Conservation (phyloP, 2,113 vertebrate genomes). For the Lepus timidus region DNA sequence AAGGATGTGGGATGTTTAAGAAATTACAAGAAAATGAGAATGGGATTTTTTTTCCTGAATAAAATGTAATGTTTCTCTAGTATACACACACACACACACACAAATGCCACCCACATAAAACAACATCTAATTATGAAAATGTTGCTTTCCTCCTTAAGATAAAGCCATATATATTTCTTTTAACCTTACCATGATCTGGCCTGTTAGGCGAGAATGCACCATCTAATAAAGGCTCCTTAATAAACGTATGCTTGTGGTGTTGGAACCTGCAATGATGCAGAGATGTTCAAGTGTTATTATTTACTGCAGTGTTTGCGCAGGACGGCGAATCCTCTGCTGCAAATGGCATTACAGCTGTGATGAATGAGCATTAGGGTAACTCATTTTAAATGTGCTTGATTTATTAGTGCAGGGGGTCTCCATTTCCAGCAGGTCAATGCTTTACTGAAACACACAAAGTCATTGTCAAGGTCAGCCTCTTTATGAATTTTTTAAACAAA, state of each 20-base stretch:
- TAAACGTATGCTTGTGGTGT: conserved; percentile 96
- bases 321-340: conserved; percentile 95
- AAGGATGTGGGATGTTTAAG: conserved; percentile 65
- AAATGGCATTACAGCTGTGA: conserved; percentile 99
- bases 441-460: conserved; percentile 99
- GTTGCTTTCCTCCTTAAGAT: conserved; percentile 79
- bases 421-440: conserved; percentile 99
- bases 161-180: conserved; percentile 77
- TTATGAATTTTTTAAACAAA: conserved; percentile 97
- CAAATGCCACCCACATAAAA: conserved; percentile 61
- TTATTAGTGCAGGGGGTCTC: conserved; percentile 97
- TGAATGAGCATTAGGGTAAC: conserved; percentile 99
- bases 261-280: conserved; percentile 88
- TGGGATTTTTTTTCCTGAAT: conserved; percentile 67
- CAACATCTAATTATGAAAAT: conserved; percentile 83
- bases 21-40: conserved; percentile 76
- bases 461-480: conserved; percentile 98
- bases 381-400: conserved; percentile 99
- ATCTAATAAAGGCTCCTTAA: conserved; percentile 95
- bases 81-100: neutral
- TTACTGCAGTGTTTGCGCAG: conserved; percentile 99
- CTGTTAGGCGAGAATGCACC: conserved; percentile 87
- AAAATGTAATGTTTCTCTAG: conserved; percentile 65
- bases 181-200: conserved; percentile 82
- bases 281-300: conserved; percentile 98